Percentiles rank a stretch among this genome's conserved stretches.
Conservation (phyloP, 2,888 invertebrate genomes). For the Acholoe squamosa region DNA sequence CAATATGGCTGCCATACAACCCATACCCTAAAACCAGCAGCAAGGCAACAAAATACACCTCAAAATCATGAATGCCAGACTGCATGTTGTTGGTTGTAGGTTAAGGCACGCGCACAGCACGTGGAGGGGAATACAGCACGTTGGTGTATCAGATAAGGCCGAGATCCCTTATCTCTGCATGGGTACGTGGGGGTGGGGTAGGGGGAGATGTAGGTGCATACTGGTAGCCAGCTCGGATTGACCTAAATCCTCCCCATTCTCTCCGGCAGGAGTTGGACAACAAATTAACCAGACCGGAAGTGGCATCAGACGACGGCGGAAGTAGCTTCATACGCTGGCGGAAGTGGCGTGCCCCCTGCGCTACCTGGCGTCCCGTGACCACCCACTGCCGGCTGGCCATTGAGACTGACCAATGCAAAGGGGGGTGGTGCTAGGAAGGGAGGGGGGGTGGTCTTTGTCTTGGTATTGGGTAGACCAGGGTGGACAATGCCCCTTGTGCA, state of each 20-base stretch:
- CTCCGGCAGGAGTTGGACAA: background rate
- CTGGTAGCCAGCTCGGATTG: too few species aligned
- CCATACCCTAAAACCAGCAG: too few species aligned
- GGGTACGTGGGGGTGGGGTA: too few species aligned
- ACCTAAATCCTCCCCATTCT: background rate
- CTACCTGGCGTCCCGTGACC: background rate
- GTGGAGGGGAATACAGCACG: too few species aligned
- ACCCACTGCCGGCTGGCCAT: background rate
- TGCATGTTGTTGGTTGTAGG: too few species aligned
- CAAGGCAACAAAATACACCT: too few species aligned
- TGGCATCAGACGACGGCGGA: slow-evolving; percentile 16
- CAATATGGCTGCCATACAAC: too few species aligned
- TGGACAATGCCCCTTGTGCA: background rate
- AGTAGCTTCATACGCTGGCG: background rate
- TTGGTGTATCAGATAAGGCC: too few species aligned
- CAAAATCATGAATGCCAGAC: too few species aligned
- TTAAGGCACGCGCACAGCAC: too few species aligned
- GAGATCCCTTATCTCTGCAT: too few species aligned
- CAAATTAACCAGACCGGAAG: background rate
- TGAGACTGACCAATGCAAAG: background rate
- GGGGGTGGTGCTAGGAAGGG: background rate
- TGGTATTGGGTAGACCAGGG: background rate
- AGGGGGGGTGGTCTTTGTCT: background rate
- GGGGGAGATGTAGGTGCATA: too few species aligned
- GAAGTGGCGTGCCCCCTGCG: background rate